Evolutionary conservation across 2,888 invertebrate genomes (phyloP).

Genomic region (Operophtera brumata): DNA sequence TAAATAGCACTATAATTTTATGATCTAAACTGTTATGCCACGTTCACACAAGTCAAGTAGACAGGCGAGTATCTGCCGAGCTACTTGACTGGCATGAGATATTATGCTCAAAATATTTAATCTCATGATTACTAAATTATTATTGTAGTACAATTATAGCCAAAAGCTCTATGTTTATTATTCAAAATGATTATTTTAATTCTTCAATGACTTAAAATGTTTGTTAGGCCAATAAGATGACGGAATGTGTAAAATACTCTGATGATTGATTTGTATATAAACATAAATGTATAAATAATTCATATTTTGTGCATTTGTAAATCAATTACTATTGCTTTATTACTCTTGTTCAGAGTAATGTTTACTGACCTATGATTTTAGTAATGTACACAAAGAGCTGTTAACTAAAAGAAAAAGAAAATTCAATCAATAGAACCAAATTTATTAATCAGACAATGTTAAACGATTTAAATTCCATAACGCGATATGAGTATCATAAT

Average conservation of each 20-base stretch:
- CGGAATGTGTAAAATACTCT: slow-evolving; percentile 35
- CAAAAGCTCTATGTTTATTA: slow-evolving; percentile 16
- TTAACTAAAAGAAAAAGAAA: slow-evolving; percentile 28
- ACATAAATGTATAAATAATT: no score
- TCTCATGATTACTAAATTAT: background rate
- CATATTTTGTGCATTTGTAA: no score
- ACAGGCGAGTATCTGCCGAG: background rate
- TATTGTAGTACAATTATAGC: background rate
- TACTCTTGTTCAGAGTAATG: no score
- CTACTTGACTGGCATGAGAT: background rate
- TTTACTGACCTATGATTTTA: background rate
- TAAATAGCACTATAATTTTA: background rate
- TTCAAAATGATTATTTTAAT: background rate
- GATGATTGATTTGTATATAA: no score
- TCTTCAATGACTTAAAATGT: background rate
- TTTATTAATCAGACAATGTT: slow-evolving; percentile 35
- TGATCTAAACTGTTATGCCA: background rate
- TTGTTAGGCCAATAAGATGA: slow-evolving; percentile 1
- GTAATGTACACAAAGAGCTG: slow-evolving; percentile 3
- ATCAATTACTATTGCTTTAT: no score
- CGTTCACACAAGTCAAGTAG: background rate
- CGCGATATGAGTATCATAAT: slow-evolving; percentile 48
- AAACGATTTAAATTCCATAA: slow-evolving; percentile 45
- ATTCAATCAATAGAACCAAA: slow-evolving; percentile 35
- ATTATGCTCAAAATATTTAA: background rate